Evolutionary conservation across 2,113 vertebrate species (phyloP), one percentile per base, ranked within the genome.

Genomic region (Planiliza haematocheilus): DNA sequence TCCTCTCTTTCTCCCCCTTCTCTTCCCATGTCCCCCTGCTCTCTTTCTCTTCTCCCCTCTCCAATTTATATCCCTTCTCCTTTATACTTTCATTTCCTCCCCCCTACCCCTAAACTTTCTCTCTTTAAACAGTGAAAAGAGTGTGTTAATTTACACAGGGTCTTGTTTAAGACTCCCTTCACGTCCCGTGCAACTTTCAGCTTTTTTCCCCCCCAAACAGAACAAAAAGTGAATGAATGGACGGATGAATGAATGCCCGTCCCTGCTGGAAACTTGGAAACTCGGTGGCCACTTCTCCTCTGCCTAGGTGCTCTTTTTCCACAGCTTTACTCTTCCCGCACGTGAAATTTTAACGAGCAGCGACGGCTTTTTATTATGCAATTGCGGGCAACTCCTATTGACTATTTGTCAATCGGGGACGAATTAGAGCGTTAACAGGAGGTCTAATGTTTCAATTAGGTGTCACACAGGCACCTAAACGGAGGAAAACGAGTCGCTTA

Each of bases 101-200:
- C 37, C 13, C 69, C 20, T 8, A 9, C 57, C 45, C 4, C 24
- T 30, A n/a, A n/a, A n/a, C 14, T 48, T 49, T 57, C 39, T 55
- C 52, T 66, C 41, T 67, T 62, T 5, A 10, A 62, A 49, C 20
- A 1, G 36, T 65, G 74, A 84, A 83, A 77, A 55, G 66, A 80
- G 72, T 60, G 72, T 69, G 74, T 83, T 86, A 14, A 80, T 80
- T 84, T 57, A 70, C 60, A 62, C 8, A 9, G 13, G 21, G 8
- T 1, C 10, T 9, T 57, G 77, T 70, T 92, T 90, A 83, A 85
- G 75, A 89, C 82, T 79, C 90, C 4, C 39, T 64, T 45, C 90
- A 92, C 84, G 86, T 91, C 74, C 66, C 1, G 49, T 0, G 10
- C 8, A 62, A 75, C 78, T 73, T 77, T 34, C 74, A 70, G 61